Evolutionary conservation across 2,888 invertebrate genomes (phyloP), one percentile per base, ranked within the genome.

Genomic region (Phaedon cochleariae): DNA sequence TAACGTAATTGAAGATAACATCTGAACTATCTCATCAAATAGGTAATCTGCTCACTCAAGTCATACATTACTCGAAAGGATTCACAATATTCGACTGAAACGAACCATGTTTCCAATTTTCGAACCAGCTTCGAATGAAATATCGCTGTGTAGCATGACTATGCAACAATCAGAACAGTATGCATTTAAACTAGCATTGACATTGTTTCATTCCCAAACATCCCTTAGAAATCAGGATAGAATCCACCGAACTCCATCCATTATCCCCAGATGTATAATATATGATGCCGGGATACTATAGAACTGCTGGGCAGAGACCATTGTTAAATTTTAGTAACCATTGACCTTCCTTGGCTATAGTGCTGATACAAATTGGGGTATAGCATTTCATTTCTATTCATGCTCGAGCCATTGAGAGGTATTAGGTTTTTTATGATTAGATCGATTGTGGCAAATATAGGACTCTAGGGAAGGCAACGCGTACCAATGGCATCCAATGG

Each of bases 261-360:
- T 41, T 41, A 41, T 41, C 7, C 41, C 41, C 41, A 41, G 41
- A 15, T 41, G 41, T 41, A 41, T 15, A 41, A 41, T 41, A 41
- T 41, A 41, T 41, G 41, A 41, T 15, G 15, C 20, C 26, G 21
- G 26, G 20, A 49, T 49, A 10, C 49, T 26, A 21, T 49, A 49
- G 12, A 73, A 71, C 73, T 68, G 67, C 70, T 68, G 61, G 59
- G 62, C 60, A 59, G 52, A 52, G 68, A 70, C 65, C 62, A 73
- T 73, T 67, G 73, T 69, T 60, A 67, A 64, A 67, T 62, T 58
- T 70, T 55, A 60, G 67, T 45, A 61, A 57, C 69, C 68, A 65
- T 69, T 71, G 70, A 71, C 69, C 70, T 67, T 55, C 61, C 58
- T 58, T 55, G 63, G 67, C 70, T 71, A 60, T 63, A 68, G 63